Conservation (phyloP, 2,113 vertebrate species). For the Nanorana parkeri region DNA sequence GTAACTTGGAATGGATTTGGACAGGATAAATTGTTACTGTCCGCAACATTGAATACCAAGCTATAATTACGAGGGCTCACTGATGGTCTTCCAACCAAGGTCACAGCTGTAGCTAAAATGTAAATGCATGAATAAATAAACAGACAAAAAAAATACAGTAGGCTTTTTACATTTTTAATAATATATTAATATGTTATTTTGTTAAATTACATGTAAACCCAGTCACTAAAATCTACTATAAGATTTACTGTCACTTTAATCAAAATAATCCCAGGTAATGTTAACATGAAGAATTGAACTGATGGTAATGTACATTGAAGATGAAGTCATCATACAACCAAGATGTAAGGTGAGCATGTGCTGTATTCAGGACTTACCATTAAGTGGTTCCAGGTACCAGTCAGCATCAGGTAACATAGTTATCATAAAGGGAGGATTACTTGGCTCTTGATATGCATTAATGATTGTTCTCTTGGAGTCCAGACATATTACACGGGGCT, state of each 20-base stretch:
- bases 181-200: too few relatives aligned
- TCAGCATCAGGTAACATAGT: conserved; percentile 71
- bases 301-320: too few relatives aligned
- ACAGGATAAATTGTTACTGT: conserved; percentile 63
- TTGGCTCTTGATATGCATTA: conserved; percentile 68
- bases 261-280: too few relatives aligned
- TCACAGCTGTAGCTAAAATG: conserved; percentile 21
- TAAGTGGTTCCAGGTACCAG: conserved; percentile 76
- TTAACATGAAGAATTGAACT: too few relatives aligned
- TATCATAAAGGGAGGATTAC: conserved; percentile 81
- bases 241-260: too few relatives aligned
- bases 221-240: too few relatives aligned
- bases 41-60: conserved; percentile 57
- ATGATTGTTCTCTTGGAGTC: conserved; percentile 71
- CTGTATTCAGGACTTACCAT: conserved; percentile 72
- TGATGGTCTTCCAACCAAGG: background rate
- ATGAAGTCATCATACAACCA: too few relatives aligned
- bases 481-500: conserved; percentile 71
- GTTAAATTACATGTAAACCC: too few relatives aligned
- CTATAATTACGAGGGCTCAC: conserved; percentile 1
- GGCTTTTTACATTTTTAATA: too few relatives aligned
- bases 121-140: background rate
- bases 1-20: conserved; percentile 59
- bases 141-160: too few relatives aligned
- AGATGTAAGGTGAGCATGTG: background rate